phyloP scores from a whole-genome alignment of 30 jellyfish, hydroid and myxozoan species.

The Sanderia malayensis region DNA sequence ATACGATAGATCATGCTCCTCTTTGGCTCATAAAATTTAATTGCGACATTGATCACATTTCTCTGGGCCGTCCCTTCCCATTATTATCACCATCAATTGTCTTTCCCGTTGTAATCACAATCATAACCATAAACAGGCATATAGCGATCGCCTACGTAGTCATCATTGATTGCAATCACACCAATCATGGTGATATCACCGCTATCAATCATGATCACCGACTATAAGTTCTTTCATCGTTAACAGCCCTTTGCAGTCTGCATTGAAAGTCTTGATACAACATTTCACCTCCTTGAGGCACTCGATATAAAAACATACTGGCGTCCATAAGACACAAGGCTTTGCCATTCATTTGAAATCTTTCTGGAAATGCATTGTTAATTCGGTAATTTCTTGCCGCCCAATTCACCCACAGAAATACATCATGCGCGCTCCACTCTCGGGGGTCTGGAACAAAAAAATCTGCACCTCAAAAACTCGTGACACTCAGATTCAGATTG shows the following conservation, averaged over 20 bases:
- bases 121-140: too few species aligned
- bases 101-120: too few species aligned
- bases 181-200: too few species aligned
- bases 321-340: constrained; percentile 95
- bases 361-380: constrained; percentile 67
- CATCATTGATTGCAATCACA: too few species aligned
- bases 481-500: too few species aligned
- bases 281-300: constrained; percentile 95
- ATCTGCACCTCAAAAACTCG: background rate
- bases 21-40: too few species aligned
- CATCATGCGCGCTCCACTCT: constrained; percentile 92
- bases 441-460: constrained; percentile 73
- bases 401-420: constrained; percentile 87
- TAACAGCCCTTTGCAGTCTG: constrained; percentile 79
- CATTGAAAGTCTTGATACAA: constrained; percentile 93
- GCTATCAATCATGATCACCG: constrained; percentile 22
- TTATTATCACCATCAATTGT: too few species aligned
- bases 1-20: too few species aligned
- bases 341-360: constrained; percentile 98
- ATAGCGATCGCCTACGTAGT: too few species aligned
- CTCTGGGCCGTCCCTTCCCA: too few species aligned
- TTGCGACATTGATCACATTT: too few species aligned
- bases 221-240: constrained; percentile 62
- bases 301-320: constrained; percentile 92
- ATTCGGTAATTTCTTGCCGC: constrained; percentile 75